Percentiles rank a stretch among this genome's conserved stretches.
phyloP scores from a whole-genome alignment of 1,140 invertebrate genomes.

The Drosophila persimilis region DNA sequence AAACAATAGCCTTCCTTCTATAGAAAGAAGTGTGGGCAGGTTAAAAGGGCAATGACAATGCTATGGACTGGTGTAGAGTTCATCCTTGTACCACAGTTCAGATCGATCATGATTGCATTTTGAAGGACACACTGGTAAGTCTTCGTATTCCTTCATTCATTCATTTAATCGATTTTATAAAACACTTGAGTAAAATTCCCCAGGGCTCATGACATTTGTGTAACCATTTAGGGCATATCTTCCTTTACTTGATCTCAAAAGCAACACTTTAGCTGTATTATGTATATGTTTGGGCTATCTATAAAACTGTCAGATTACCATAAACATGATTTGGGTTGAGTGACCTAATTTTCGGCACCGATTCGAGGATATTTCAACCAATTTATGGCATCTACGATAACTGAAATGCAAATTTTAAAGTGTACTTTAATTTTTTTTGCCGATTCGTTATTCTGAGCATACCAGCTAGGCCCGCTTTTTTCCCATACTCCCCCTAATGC shows the following conservation, averaged over 20 bases:
- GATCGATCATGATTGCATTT: neutral
- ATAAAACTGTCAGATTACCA: constrained; percentile 28
- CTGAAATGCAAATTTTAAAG: constrained; percentile 27
- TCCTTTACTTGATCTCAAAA: too few species aligned
- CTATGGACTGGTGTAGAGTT: neutral
- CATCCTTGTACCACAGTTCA: constrained; percentile 3
- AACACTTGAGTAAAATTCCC: too few species aligned
- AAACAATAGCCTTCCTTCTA: constrained; percentile 7
- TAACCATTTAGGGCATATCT: too few species aligned
- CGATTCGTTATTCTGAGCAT: constrained; percentile 50
- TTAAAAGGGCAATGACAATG: too few species aligned
- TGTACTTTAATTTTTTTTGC: constrained; percentile 40
- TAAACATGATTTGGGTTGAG: constrained; percentile 28
- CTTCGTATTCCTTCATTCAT: too few species aligned
- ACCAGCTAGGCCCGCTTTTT: constrained; percentile 22
- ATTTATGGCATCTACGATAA: constrained; percentile 33
- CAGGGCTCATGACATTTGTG: too few species aligned
- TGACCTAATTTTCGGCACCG: constrained; percentile 32
- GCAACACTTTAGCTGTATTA: too few species aligned
- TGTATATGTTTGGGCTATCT: neutral
- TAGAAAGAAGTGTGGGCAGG: too few species aligned
- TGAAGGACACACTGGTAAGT: too few species aligned
- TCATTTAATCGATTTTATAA: too few species aligned
- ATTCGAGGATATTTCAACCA: neutral
- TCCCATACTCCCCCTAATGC: constrained; percentile 40